Percentiles rank a stretch among this genome's conserved stretches.
Evolutionary conservation across 2,888 invertebrate species (phyloP).

Genomic region (Liposcelis brunnea): DNA sequence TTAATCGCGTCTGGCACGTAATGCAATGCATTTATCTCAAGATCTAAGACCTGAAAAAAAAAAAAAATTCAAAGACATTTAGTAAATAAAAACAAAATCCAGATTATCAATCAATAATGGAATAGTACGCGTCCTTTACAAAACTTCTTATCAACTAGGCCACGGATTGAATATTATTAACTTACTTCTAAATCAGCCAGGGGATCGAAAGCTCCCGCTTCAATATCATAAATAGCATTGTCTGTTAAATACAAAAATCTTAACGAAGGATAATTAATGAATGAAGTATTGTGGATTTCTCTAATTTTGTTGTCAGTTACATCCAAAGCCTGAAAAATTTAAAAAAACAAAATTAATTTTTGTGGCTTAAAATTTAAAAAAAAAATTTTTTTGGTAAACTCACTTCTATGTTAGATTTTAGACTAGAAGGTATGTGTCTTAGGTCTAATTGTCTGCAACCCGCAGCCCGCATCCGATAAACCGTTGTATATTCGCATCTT

Average conservation of each 20-base stretch:
- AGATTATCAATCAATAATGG: too few relatives aligned
- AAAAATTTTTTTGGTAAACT: constrained; percentile 9
- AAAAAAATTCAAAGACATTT: not conserved
- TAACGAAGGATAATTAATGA: constrained; percentile 33
- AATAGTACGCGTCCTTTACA: too few relatives aligned
- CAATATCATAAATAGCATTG: constrained; percentile 37
- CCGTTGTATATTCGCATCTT: constrained; percentile 34
- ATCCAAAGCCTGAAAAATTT: constrained; percentile 35
- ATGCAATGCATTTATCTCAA: not conserved
- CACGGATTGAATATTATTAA: not conserved
- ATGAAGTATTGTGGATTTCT: constrained; percentile 31
- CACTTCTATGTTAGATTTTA: constrained; percentile 37
- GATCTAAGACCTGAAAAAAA: constrained; percentile 5
- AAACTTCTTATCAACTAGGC: too few relatives aligned
- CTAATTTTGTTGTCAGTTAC: constrained; percentile 37
- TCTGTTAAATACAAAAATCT: constrained; percentile 37
- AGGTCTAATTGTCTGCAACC: constrained; percentile 33
- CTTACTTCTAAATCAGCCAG: constrained; percentile 32
- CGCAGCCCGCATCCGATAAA: constrained; percentile 36
- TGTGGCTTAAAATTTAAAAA: not conserved
- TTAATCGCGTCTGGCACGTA: not conserved
- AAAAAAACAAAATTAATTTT: not conserved
- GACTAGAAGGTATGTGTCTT: constrained; percentile 29
- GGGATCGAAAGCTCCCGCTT: constrained; percentile 33
- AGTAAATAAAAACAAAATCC: too few relatives aligned